phyloP scores from a whole-genome alignment of 2,113 vertebrate species.

The Antechinus flavipes region DNA sequence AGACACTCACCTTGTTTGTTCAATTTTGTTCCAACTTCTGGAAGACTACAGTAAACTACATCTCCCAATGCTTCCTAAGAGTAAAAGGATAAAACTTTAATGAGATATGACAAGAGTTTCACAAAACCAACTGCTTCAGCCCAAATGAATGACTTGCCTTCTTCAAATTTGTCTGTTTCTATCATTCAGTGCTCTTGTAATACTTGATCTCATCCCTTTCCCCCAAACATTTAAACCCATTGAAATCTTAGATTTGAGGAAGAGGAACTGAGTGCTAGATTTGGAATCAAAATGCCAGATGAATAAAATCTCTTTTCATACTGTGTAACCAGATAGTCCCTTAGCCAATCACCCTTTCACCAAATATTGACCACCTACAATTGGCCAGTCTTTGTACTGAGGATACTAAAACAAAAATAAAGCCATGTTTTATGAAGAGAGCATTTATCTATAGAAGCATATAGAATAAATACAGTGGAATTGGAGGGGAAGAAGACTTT shows the following conservation, averaged over 20 bases:
- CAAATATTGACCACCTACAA: neutral
- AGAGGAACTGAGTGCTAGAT: neutral
- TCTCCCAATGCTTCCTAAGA: slow-evolving; percentile 96
- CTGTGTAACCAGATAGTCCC: neutral
- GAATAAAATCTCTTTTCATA: neutral
- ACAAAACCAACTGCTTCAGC: neutral
- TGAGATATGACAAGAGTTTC: slow-evolving; percentile 26
- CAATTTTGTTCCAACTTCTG: slow-evolving; percentile 95
- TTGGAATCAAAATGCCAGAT: neutral
- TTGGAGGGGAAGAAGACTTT: neutral
- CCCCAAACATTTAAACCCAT: neutral
- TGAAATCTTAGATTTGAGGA: neutral
- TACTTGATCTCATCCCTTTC: neutral
- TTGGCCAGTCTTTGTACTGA: neutral
- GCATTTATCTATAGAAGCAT: neutral
- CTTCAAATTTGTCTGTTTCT: neutral
- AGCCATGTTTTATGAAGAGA: neutral
- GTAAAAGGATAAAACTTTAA: slow-evolving; percentile 57
- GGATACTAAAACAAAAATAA: neutral
- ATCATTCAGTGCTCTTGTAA: neutral
- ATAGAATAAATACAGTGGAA: neutral
- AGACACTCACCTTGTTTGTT: slow-evolving; percentile 90
- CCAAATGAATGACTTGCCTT: neutral
- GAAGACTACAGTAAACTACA: slow-evolving; percentile 97
- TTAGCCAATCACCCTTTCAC: neutral